Evolutionary conservation across 2,797 vertebrate genomes (phyloP), one percentile per base, ranked within the genome.

Genomic region (Typhlichthys subterraneus): DNA sequence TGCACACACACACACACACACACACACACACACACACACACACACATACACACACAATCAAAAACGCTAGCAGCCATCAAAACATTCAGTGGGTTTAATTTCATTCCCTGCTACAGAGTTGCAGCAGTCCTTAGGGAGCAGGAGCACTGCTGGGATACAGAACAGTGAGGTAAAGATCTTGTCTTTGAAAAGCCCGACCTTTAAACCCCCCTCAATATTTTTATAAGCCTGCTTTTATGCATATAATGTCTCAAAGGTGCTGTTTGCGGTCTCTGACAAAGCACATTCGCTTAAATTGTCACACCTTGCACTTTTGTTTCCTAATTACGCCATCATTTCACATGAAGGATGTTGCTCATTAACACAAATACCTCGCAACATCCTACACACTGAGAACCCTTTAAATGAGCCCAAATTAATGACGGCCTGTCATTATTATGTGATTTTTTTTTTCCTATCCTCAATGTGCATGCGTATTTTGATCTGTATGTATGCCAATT

Each of bases 261-360:
- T 84, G 88, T 93, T 93, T 87, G 65, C 77, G 89, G 92, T 92
- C 92, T 90, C 91, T 93, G 93, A 94, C 91, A 88, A 93, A 94
- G 92, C 91, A 90, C 87, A 86, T 91, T 91, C 89, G 60, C 89
- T 93, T 91, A 91, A 93, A 93, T 93, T 91, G 92, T 93, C 92
- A 93, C 91, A 93, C 91, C 91, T 94, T 93, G 92, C 91, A 93
- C 89, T 93, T 94, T 93, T 93, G 89, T 93, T 93, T 93, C 88
- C 89, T 94, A 93, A 94, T 93, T 92, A 90, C 91, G 88, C 88
- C 85, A 91, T 93, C 91, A 92, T 92, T 93, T 90, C 81, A 87
- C 77, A 88, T 92, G 92, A 93, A 91, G 88, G 89, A 93, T 94
- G 89, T 82, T 72, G 85, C 91, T 93, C 92, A 92, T 94, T 93